A percentile compares a stretch with the other conserved stretches of the same genome.
Conservation (phyloP, 2,113 vertebrate genomes). For the Nestor notabilis region DNA sequence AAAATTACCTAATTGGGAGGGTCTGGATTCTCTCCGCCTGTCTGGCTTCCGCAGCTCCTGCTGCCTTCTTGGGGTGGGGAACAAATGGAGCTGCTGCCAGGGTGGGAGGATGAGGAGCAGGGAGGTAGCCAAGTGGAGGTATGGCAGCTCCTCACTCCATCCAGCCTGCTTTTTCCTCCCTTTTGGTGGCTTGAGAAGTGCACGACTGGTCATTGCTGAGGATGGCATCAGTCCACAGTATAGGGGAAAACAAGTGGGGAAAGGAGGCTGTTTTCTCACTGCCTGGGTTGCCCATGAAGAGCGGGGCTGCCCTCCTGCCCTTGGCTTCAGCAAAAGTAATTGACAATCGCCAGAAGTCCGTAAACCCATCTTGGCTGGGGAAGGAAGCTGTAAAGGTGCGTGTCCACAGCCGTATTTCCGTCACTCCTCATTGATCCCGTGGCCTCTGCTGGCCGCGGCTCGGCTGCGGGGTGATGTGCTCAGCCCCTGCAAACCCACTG, state of each 20-base stretch:
- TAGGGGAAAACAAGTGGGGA: background rate
- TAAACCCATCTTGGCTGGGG: background rate
- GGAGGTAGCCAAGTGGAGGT: background rate
- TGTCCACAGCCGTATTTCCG: background rate
- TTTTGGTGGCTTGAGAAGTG: accelerated
- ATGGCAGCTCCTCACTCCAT: accelerated
- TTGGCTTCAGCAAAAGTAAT: background rate
- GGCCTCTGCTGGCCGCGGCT: slow-evolving; percentile 7
- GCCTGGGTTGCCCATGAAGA: accelerated
- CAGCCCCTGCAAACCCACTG: background rate
- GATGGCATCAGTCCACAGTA: accelerated
- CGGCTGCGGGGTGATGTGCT: background rate
- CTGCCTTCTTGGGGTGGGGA: background rate
- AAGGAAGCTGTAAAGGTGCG: background rate
- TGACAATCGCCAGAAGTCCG: background rate
- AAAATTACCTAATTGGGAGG: background rate
- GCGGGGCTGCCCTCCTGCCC: background rate
- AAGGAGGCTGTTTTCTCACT: background rate
- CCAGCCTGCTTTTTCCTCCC: background rate
- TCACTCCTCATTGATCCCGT: slow-evolving; percentile 27
- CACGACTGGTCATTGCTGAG: accelerated
- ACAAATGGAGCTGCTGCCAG: accelerated
- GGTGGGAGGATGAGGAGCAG: background rate
- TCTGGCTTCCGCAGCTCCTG: background rate
- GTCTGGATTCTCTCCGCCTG: slow-evolving; percentile 25